phyloP scores from a whole-genome alignment of 2,113 vertebrate genomes.

The Otocyon megalotis region DNA sequence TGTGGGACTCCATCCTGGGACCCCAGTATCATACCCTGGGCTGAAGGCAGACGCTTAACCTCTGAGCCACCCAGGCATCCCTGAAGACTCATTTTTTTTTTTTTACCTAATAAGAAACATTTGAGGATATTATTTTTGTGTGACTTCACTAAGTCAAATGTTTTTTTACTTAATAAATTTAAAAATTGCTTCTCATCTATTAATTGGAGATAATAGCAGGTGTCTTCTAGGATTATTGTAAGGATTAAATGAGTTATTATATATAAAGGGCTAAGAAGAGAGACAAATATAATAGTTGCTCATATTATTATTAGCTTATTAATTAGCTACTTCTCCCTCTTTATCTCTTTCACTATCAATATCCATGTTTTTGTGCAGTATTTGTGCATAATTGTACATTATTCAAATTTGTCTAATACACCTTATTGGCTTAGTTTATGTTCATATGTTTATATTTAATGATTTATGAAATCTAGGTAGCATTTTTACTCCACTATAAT shows the following conservation, averaged over 20 bases:
- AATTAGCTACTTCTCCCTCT: not conserved
- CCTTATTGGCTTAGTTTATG: not conserved
- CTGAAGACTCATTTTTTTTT: too few relatives aligned
- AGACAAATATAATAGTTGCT: not conserved
- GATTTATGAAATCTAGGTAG: not conserved
- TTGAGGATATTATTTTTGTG: not conserved
- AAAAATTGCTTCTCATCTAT: not conserved
- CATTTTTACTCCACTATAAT: not conserved
- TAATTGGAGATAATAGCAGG: not conserved
- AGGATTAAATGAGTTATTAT: not conserved
- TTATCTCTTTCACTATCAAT: not conserved
- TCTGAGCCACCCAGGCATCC: too few relatives aligned
- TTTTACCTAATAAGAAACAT: not conserved
- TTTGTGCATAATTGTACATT: not conserved
- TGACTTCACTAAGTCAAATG: not conserved
- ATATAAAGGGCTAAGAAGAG: not conserved
- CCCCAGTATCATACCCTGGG: too few relatives aligned
- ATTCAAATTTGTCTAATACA: not conserved
- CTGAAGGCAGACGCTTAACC: too few relatives aligned
- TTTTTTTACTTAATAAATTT: not conserved
- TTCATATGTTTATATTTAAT: not conserved
- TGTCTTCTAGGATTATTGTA: not conserved
- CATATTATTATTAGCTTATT: too few relatives aligned
- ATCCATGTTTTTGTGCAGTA: not conserved
- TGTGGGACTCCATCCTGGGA: too few relatives aligned